Base-by-base conservation (phyloP, 2,113 vertebrate species). In the Cryptoleucopteryx plumbea region DNA sequence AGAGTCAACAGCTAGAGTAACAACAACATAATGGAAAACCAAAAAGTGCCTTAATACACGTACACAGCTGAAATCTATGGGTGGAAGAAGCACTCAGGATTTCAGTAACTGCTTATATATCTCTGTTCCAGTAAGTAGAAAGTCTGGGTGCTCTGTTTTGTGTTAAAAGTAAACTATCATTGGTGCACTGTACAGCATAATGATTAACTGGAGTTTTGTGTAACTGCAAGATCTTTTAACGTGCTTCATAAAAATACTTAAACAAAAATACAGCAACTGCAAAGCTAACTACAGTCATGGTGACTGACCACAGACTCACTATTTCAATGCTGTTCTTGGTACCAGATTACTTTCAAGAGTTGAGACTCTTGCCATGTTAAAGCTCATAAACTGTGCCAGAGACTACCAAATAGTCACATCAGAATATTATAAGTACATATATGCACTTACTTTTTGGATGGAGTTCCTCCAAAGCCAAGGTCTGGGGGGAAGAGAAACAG, bases 381-480 rank as follows among this genome's bases (percentile, higher is more conserved):
- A 48, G 61, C n/a, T 48, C 16, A 3, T 34, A 38, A 86, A 78
- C 42, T 34, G 45, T 38, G 31, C 10, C 59, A 73, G 13, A 73
- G 19, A 53, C 63, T 83, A 77, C 16, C 55, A 56, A 43, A 25
- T 0, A 79, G n/a, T 62, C 55, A 42, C 1, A 3, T 34, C 6
- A 74, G 17, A 88, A 32, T 27, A 79, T 16, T 27, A 63, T 18
- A 71, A 55, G 19, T 26, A 81, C 15, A 68, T 10, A 23, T 14
- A 56, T 14, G 15, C 50, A 87, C 99, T 99, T 98, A 99, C 99
- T 98, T 99, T 98, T 99, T 99, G 63, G 98, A 97, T 83, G 98
- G 97, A 42, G 94, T 98, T 94, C 98, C 98, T 97, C 98, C 99
- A 98, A 99, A 99, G 96, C 99, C 98, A 96, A 99, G 97, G 97